Evolutionary conservation across 37 sponge, comb jelly and placozoan genomes (phyloP).

Genomic region (Theonella swinhoei): DNA sequence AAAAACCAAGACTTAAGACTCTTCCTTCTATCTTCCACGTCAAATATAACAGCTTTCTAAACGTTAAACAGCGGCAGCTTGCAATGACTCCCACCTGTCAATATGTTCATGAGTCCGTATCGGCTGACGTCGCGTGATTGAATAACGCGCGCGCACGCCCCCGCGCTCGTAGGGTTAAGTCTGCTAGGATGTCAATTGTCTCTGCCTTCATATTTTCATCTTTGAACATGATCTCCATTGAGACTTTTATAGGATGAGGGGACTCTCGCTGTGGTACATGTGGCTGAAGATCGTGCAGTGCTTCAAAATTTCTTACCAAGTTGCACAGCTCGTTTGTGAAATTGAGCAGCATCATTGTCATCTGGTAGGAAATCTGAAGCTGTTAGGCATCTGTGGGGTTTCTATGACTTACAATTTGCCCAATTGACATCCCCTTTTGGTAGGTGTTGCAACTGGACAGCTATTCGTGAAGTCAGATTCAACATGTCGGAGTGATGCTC

Average conservation of each 20-base stretch:
- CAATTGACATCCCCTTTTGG: constrained; percentile 1
- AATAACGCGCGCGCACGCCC: too few species aligned
- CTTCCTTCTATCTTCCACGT: too few species aligned
- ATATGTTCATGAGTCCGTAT: too few species aligned
- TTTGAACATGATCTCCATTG: constrained; percentile 28
- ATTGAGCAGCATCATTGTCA: not conserved
- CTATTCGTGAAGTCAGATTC: constrained; percentile 8
- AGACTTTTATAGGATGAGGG: not conserved
- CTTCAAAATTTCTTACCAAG: not conserved
- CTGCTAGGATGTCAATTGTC: constrained; percentile 31
- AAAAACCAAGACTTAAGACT: too few species aligned
- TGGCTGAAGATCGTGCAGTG: constrained; percentile 4
- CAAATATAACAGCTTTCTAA: too few species aligned
- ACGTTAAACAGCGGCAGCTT: too few species aligned
- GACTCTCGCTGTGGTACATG: not conserved
- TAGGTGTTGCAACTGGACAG: not conserved
- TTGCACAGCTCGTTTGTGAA: not conserved
- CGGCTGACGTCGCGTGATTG: too few species aligned
- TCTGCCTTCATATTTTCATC: constrained; percentile 32
- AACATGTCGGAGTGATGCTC: constrained; percentile 18
- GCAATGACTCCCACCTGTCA: too few species aligned
- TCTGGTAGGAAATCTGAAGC: constrained; percentile 7
- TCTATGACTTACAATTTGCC: not conserved
- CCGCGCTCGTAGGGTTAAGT: too few species aligned
- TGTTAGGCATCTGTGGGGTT: not conserved